A percentile compares a stretch with the other conserved stretches of the same genome.
phyloP scores from a whole-genome alignment of 2,113 vertebrate genomes.

The Zosterops japonicus region DNA sequence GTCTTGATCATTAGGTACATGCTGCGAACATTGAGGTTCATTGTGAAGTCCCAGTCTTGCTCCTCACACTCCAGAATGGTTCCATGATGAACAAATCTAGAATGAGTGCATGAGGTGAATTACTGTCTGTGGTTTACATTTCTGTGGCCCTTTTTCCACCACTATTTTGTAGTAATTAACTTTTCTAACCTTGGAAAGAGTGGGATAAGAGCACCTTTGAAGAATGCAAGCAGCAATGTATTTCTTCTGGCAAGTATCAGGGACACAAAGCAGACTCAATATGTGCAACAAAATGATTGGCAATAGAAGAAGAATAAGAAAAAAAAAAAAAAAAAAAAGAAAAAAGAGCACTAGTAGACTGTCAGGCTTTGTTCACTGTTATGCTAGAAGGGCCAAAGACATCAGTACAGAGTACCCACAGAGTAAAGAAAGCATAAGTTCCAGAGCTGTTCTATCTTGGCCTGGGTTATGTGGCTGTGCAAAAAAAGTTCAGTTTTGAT shows the following conservation, averaged over 20 bases:
- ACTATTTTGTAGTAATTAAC: neutral
- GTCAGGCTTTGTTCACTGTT: neutral
- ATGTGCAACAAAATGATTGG: neutral
- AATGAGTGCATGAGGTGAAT: neutral
- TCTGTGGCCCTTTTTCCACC: fast-evolving
- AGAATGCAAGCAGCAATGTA: neutral
- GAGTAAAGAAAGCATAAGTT: neutral
- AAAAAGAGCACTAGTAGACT: neutral
- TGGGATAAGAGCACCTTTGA: neutral
- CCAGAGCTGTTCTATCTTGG: neutral
- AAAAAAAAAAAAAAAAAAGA: neutral
- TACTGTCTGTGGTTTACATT: neutral
- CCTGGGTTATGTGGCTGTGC: neutral
- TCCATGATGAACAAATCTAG: conserved; percentile 92
- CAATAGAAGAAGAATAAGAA: neutral
- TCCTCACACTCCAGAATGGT: conserved; percentile 91
- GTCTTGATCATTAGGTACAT: conserved; percentile 94
- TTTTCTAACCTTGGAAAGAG: neutral
- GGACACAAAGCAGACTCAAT: neutral
- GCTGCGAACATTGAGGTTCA: conserved; percentile 91
- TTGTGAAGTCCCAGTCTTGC: conserved; percentile 91
- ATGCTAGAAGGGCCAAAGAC: neutral
- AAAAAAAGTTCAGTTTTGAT: neutral
- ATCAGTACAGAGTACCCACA: neutral
- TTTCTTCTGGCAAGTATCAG: neutral